Evolutionary conservation across 2,888 invertebrate genomes (phyloP), one percentile per base, ranked within the genome.

Genomic region (Clitarchus hookeri): DNA sequence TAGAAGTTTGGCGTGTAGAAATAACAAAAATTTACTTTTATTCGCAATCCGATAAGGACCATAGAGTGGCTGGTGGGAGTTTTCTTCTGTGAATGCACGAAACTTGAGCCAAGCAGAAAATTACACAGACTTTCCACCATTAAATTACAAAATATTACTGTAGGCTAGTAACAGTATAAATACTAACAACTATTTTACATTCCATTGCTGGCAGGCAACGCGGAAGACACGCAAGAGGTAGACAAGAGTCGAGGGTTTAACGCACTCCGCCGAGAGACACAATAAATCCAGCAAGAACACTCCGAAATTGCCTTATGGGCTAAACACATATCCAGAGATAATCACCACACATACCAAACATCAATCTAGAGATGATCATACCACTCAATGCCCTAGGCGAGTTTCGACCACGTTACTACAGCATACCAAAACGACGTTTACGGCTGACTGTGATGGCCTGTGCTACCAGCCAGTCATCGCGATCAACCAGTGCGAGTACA

Each of bases 321-420:
- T 65, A 65, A 65, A 65, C 65, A 65, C 23, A 65, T 23, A 65
- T 65, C 65, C 16, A n/a, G 65, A 65, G 65, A 65, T 65, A 65
- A 65, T 65, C 65, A 65, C 65, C 65, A n/a, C 65, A 65, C 65
- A 65, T 65, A 65, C 65, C 65, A 65, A 65, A 65, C 65, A 65
- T 65, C 65, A 65, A 65, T 65, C 65, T 65, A 65, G 65, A 65
- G 65, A 65, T 23, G 65, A 65, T 65, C 65, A 65, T 65, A 23
- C 65, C 65, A 65, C 65, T 65, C 65, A 65, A 65, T 65, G 65
- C 65, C 65, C 65, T 65, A 19, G 65, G 65, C 65, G n/a, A 65
- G 65, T 65, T 65, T 65, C 65, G n/a, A 65, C 65, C 65, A n/a
- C 65, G 65, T 23, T 65, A 65, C 65, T 23, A n/a, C 65, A n/a